A percentile compares a stretch with the other conserved stretches of the same genome.
phyloP scores from a whole-genome alignment of 2,113 vertebrate genomes.

The Psephotus haematonotus region DNA sequence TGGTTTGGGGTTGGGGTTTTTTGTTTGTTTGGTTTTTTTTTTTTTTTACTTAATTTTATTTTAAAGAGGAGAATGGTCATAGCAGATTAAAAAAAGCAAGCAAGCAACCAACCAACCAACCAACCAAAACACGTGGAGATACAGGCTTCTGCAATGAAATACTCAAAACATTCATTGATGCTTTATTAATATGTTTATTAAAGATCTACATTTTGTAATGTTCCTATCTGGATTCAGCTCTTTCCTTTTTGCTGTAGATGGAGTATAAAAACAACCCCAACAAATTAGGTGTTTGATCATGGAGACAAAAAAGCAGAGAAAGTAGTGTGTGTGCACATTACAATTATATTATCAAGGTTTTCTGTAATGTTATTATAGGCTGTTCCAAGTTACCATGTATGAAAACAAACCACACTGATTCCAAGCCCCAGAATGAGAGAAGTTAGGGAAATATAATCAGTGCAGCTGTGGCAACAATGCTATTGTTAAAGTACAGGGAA shows the following conservation, averaged over 20 bases:
- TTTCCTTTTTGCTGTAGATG: neutral
- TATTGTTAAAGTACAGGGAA: constrained; percentile 57
- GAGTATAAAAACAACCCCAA: neutral
- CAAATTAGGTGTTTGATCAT: neutral
- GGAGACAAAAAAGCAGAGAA: constrained; percentile 21
- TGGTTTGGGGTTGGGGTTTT: neutral
- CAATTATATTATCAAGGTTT: constrained; percentile 62
- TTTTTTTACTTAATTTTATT: neutral
- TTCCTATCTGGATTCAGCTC: neutral
- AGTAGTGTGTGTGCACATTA: neutral
- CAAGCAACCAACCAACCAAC: no score
- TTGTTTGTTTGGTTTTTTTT: neutral
- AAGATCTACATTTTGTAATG: neutral
- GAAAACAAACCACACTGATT: constrained; percentile 73
- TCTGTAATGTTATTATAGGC: constrained; percentile 65
- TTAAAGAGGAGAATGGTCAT: neutral
- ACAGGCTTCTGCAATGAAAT: neutral
- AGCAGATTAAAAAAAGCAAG: neutral
- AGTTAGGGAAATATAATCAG: constrained; percentile 57
- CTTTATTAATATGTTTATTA: neutral
- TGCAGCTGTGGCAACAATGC: constrained; percentile 72
- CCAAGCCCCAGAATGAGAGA: constrained; percentile 52
- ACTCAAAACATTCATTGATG: neutral
- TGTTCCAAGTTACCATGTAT: constrained; percentile 65
- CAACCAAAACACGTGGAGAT: neutral